phyloP scores from a whole-genome alignment of 2,888 invertebrate genomes.

The Platypus cylindrus region DNA sequence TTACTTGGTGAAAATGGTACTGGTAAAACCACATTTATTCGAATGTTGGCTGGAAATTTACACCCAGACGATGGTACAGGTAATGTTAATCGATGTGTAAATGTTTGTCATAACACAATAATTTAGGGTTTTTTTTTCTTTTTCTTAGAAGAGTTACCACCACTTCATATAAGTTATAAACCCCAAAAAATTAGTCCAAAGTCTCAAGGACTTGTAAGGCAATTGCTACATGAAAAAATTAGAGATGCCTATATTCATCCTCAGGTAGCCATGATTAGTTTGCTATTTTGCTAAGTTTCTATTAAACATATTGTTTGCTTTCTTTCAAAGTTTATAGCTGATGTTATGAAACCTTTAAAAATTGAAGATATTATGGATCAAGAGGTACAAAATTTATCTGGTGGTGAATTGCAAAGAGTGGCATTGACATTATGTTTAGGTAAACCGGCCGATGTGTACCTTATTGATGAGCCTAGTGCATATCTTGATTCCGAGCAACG shows the following conservation, averaged over 20 bases:
- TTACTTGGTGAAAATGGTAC: conserved; percentile 96
- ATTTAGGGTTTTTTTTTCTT: too few species aligned
- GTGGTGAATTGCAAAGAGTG: conserved; percentile 97
- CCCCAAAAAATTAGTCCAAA: conserved; percentile 99
- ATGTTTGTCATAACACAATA: neutral
- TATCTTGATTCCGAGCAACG: conserved; percentile 99
- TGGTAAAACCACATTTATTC: conserved; percentile 97
- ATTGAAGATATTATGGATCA: conserved; percentile 97
- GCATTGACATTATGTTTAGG: conserved; percentile 93
- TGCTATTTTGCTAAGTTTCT: conserved; percentile 2
- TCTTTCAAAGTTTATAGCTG: conserved; percentile 96
- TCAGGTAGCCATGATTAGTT: conserved; percentile 41
- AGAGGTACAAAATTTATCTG: conserved; percentile 95
- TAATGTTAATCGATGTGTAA: conserved; percentile 22
- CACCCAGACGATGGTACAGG: conserved; percentile 72
- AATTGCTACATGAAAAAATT: conserved; percentile 90
- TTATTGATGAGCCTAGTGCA: conserved; percentile 97
- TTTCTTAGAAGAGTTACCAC: conserved; percentile 56
- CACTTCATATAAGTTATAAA: conserved; percentile 96
- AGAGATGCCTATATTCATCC: conserved; percentile 96
- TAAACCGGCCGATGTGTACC: conserved; percentile 97
- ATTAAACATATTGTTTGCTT: conserved; percentile 23
- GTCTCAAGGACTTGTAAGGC: conserved; percentile 83
- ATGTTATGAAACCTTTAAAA: conserved; percentile 96
- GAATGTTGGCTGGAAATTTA: conserved; percentile 94